A percentile compares a stretch with the other conserved stretches of the same genome.
Conservation (phyloP, 2,888 invertebrate genomes). For the Sarcophaga carnaria region DNA sequence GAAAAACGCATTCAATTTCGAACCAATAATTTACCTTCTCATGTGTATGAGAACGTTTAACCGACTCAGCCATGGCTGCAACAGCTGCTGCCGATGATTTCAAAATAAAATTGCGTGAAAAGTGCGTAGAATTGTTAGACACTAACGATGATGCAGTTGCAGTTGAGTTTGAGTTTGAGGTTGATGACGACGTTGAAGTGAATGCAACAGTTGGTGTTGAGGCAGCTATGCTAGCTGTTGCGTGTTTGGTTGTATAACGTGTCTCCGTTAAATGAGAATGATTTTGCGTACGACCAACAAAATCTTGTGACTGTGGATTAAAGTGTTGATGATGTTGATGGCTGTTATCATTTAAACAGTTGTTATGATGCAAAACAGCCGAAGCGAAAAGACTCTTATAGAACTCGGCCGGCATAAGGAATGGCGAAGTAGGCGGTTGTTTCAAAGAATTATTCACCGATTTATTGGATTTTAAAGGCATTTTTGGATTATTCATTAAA, state of each 20-base stretch:
- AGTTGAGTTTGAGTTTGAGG: slow-evolving; percentile 4
- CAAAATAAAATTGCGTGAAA: slow-evolving; percentile 84
- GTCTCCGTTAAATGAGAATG: slow-evolving; percentile 44
- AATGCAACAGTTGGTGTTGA: slow-evolving; percentile 39
- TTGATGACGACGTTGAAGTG: neutral
- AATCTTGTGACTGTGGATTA: slow-evolving; percentile 33
- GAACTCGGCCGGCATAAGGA: slow-evolving; percentile 88
- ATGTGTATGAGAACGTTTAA: slow-evolving; percentile 72
- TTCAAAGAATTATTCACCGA: slow-evolving; percentile 8
- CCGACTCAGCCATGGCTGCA: slow-evolving; percentile 72
- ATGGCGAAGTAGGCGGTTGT: slow-evolving; percentile 78
- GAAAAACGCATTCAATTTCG: neutral
- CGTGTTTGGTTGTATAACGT: slow-evolving; percentile 46
- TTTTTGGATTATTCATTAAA: slow-evolving; percentile 17
- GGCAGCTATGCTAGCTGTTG: slow-evolving; percentile 30
- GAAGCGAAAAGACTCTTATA: slow-evolving; percentile 91
- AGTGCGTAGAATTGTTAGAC: slow-evolving; percentile 68
- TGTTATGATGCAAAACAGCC: slow-evolving; percentile 84
- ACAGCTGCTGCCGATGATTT: slow-evolving; percentile 76
- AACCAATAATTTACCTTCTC: slow-evolving; percentile 65
- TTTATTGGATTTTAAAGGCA: slow-evolving; percentile 54
- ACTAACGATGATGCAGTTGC: neutral
- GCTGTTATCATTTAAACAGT: slow-evolving; percentile 69
- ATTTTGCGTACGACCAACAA: slow-evolving; percentile 37
- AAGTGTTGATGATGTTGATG: slow-evolving; percentile 46